phyloP scores from a whole-genome alignment of 2,888 invertebrate genomes.

The Arctia plantaginis region DNA sequence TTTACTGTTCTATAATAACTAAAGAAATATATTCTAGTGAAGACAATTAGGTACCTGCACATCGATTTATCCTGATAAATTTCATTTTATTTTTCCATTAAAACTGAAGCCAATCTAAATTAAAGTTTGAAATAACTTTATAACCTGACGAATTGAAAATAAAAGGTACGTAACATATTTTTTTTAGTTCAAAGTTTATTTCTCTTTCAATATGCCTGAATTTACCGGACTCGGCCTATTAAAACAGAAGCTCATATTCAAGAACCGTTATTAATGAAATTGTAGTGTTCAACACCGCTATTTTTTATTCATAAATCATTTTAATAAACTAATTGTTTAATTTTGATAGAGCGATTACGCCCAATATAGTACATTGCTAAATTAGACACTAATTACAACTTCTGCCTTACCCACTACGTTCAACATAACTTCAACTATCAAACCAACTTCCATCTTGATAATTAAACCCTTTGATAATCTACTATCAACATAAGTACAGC shows the following conservation, averaged over 20 bases:
- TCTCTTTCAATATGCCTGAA: background rate
- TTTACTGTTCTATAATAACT: too few species aligned
- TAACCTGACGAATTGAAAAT: background rate
- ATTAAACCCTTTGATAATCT: background rate
- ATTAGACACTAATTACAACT: background rate
- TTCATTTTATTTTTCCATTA: too few species aligned
- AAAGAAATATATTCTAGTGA: too few species aligned
- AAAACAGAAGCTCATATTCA: background rate
- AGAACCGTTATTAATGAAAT: too few species aligned
- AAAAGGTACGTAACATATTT: background rate
- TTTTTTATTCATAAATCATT: background rate
- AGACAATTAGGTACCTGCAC: too few species aligned
- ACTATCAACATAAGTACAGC: background rate
- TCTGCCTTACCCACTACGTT: background rate
- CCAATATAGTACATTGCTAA: background rate
- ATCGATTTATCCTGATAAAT: too few species aligned
- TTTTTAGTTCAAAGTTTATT: background rate
- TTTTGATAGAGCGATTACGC: background rate
- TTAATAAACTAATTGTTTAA: background rate
- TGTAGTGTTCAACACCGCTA: background rate
- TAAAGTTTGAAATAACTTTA: background rate
- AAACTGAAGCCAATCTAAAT: background rate
- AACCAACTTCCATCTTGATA: background rate
- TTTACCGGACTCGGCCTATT: background rate
- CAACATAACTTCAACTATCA: background rate